A percentile compares a stretch with the other conserved stretches of the same genome.
Evolutionary conservation across 2,797 vertebrate species (phyloP).

Genomic region (Chiroxiphia lanceolata): DNA sequence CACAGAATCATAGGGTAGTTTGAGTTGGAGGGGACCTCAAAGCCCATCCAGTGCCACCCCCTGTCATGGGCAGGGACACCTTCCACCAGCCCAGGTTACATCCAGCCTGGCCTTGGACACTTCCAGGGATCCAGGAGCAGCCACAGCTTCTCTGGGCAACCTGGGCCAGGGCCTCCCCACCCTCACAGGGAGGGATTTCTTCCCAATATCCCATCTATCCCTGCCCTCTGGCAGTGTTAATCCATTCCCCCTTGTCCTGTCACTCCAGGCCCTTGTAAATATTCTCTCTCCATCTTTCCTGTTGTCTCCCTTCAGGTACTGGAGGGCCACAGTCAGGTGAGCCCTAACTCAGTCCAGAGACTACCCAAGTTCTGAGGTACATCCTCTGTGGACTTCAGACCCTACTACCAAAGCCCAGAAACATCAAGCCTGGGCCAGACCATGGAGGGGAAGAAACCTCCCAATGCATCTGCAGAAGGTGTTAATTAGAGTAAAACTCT

Average conservation of each 20-base stretch:
- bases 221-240: not conserved
- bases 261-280: not conserved
- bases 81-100: fast-evolving
- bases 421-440: not conserved
- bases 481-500: not conserved
- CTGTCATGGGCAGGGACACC: not conserved
- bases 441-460: not conserved
- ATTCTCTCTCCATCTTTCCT: not conserved
- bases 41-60: fast-evolving
- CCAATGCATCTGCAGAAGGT: not conserved
- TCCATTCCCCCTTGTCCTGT: not conserved
- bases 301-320: not conserved
- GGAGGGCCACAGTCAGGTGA: not conserved
- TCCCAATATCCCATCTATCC: not conserved
- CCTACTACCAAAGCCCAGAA: not conserved
- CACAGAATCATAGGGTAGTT: not conserved
- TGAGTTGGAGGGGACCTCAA: not conserved
- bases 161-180: not conserved
- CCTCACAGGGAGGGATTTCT: fast-evolving
- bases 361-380: not conserved
- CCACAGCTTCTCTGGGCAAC: not conserved
- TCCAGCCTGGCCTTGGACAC: fast-evolving
- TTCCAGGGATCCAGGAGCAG: not conserved
- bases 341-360: not conserved
- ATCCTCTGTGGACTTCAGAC: not conserved